Conservation (phyloP, 2,888 invertebrate genomes). For the Acrobasis suavella region DNA sequence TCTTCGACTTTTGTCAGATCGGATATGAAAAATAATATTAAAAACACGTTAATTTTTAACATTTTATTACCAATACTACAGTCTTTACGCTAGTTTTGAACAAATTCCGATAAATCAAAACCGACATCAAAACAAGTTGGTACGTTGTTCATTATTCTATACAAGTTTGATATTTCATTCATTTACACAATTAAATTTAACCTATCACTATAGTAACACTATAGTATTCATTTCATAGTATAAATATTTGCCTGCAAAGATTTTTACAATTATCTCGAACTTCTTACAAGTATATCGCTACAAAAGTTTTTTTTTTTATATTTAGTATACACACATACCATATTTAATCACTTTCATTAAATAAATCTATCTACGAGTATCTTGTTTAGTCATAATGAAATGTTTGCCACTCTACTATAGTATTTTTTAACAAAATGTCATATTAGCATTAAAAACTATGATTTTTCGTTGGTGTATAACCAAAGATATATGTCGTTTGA, state of each 20-base stretch:
- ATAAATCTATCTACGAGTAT: conserved; percentile 41
- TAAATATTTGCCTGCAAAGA: conserved; percentile 51
- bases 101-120: conserved; percentile 59
- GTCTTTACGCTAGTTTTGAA: conserved; percentile 63
- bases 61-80: conserved; percentile 77
- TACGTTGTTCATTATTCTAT: conserved; percentile 52
- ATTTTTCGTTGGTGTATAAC: background rate
- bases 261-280: conserved; percentile 29
- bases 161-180: conserved; percentile 53
- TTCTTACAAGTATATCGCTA: conserved; percentile 41
- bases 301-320: conserved; percentile 39
- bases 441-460: background rate
- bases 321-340: conserved; percentile 48
- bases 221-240: conserved; percentile 40
- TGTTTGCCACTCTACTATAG: conserved; percentile 28
- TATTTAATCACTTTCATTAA: background rate
- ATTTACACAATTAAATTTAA: conserved; percentile 43
- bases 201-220: conserved; percentile 39
- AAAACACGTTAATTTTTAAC: conserved; percentile 47
- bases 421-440: background rate
- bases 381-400: conserved; percentile 60
- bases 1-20: too few species aligned
- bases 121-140: conserved; percentile 54
- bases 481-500: background rate
- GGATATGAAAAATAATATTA: background rate